Conservation (phyloP, 2,888 invertebrate genomes). For the Drosophila helvetica region DNA sequence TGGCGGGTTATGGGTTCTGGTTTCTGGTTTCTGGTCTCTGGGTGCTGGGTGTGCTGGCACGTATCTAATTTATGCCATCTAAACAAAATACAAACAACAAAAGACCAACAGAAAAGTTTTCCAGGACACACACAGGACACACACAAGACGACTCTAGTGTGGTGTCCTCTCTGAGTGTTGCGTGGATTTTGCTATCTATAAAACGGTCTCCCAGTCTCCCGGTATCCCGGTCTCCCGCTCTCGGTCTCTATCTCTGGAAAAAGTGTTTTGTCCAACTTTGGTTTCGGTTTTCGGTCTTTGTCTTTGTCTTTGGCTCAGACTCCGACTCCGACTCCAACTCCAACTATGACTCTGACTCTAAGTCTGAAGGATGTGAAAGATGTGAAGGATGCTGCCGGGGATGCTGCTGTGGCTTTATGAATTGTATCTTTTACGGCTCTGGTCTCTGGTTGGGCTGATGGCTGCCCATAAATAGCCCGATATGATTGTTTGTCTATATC, state of each 20-base stretch:
- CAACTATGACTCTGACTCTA: slow-evolving; percentile 30
- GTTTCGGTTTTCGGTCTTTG: slow-evolving; percentile 39
- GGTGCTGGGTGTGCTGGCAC: slow-evolving; percentile 52
- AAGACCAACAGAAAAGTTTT: slow-evolving; percentile 70
- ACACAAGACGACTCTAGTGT: slow-evolving; percentile 9
- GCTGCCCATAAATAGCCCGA: slow-evolving; percentile 56
- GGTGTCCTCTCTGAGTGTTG: slow-evolving; percentile 22
- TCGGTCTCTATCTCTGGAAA: slow-evolving; percentile 22
- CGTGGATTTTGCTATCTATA: slow-evolving; percentile 59
- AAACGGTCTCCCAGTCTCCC: slow-evolving; percentile 62
- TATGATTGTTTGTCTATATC: slow-evolving; percentile 65
- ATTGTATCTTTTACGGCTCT: slow-evolving; percentile 67
- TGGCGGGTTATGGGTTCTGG: slow-evolving; percentile 5
- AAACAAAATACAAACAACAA: slow-evolving; percentile 71
- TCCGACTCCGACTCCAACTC: neutral
- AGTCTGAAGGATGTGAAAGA: neutral
- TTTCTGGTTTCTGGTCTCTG: neutral
- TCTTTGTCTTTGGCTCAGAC: slow-evolving; percentile 43
- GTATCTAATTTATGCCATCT: slow-evolving; percentile 77
- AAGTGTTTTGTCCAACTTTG: slow-evolving; percentile 59
- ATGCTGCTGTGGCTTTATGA: slow-evolving; percentile 58
- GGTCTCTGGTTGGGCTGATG: slow-evolving; percentile 23
- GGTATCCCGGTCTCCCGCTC: slow-evolving; percentile 59
- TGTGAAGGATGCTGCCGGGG: slow-evolving; percentile 5
- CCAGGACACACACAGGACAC: slow-evolving; percentile 39